phyloP scores from a whole-genome alignment of 2,888 invertebrate genomes.

The Volucella bombylans region DNA sequence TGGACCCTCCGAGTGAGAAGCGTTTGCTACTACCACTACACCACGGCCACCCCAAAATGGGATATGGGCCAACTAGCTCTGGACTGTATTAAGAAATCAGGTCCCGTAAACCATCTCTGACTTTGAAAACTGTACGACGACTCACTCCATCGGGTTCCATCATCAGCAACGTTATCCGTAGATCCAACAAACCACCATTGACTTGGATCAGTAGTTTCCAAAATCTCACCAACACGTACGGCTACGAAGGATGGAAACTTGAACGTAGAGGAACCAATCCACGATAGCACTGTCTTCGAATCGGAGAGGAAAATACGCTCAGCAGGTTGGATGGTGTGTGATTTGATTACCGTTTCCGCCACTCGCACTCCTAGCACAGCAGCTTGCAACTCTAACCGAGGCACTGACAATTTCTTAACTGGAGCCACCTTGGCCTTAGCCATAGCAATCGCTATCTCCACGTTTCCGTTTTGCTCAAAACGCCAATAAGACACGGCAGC shows the following conservation, averaged over 20 bases:
- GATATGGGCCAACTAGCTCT: too few relatives aligned
- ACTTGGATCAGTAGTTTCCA: conserved; percentile 6
- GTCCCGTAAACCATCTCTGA: conserved; percentile 19
- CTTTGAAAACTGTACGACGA: not conserved
- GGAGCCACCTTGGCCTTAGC: conserved; percentile 33
- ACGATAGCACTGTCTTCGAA: conserved; percentile 30
- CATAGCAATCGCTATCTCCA: conserved; percentile 18
- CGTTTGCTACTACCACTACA: too few relatives aligned
- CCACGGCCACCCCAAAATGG: too few relatives aligned
- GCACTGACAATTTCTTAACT: conserved; percentile 27
- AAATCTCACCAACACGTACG: not conserved
- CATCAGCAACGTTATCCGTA: conserved; percentile 21
- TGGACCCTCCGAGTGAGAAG: too few relatives aligned
- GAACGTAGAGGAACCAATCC: conserved; percentile 19
- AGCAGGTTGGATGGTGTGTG: conserved; percentile 15
- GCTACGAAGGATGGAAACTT: conserved; percentile 25
- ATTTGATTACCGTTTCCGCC: conserved; percentile 28
- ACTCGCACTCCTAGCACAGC: conserved; percentile 29
- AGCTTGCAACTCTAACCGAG: conserved; percentile 29
- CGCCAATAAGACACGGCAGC: conserved; percentile 39
- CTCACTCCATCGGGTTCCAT: conserved; percentile 26
- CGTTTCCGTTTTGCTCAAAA: conserved; percentile 18
- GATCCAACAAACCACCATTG: conserved; percentile 23
- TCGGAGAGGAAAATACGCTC: conserved; percentile 37
- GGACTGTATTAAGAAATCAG: not conserved